Evolutionary conservation across 2,888 invertebrate species (phyloP).

Genomic region (Himalopsyche kuldschensis): DNA sequence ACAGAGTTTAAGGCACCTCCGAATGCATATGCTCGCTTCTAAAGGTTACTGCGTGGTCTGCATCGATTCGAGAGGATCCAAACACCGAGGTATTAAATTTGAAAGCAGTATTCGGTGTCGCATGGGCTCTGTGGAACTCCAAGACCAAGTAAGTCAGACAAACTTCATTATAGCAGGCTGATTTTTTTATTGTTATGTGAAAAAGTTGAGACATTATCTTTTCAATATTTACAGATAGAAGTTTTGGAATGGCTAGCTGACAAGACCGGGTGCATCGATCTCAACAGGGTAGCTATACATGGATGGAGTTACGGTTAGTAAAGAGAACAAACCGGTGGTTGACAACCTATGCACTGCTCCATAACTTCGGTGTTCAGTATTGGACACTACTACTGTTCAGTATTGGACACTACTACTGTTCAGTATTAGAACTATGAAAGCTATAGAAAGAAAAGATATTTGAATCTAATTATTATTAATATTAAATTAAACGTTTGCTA

Average conservation of each 20-base stretch:
- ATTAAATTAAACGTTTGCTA: no score
- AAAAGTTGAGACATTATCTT: neutral
- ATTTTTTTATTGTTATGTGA: neutral
- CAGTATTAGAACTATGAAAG: no score
- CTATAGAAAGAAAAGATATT: no score
- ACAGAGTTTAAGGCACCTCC: constrained; percentile 84
- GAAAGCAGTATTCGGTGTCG: constrained; percentile 86
- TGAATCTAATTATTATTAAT: no score
- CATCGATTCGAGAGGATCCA: constrained; percentile 93
- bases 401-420: no score
- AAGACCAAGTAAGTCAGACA: constrained; percentile 70
- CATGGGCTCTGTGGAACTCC: constrained; percentile 92
- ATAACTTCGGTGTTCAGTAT: no score
- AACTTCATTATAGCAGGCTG: neutral
- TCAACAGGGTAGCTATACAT: constrained; percentile 90
- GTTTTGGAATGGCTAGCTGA: constrained; percentile 85
- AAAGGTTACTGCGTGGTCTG: constrained; percentile 95
- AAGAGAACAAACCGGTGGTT: no score
- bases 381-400: no score
- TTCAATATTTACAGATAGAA: constrained; percentile 64
- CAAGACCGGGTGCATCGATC: constrained; percentile 85
- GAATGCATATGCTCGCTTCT: constrained; percentile 93
- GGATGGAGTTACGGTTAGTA: constrained; percentile 95
- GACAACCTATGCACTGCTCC: neutral
- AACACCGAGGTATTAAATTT: constrained; percentile 89